Conservation (phyloP, 2,113 vertebrate genomes). For the Cavia porcellus region DNA sequence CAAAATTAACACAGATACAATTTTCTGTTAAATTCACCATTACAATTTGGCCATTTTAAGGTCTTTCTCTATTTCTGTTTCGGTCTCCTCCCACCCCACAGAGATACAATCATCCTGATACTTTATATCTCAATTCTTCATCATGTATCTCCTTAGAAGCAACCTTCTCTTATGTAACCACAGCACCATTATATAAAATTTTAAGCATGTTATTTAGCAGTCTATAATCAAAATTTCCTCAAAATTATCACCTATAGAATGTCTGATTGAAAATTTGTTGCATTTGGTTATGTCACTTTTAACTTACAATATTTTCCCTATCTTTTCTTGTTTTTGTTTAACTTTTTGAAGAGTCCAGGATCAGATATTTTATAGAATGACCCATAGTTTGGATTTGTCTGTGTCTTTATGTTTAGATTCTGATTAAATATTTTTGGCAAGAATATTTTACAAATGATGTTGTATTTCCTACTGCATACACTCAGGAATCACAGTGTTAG, state of each 20-base stretch:
- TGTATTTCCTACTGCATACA: not conserved
- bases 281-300: not conserved
- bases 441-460: not conserved
- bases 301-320: conserved; percentile 38
- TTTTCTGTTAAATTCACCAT: conserved; percentile 10
- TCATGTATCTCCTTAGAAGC: not conserved
- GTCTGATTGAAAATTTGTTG: not conserved
- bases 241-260: not conserved
- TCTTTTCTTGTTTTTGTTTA: not conserved
- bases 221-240: not conserved
- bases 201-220: not conserved
- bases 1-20: not conserved
- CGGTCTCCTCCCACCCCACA: not conserved
- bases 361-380: not conserved
- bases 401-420: not conserved
- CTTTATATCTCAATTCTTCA: not conserved
- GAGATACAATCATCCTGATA: not conserved
- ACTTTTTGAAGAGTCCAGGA: not conserved
- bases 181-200: not conserved
- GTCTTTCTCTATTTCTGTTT: not conserved
- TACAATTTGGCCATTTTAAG: not conserved
- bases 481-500: not conserved
- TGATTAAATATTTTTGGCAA: conserved; percentile 34
- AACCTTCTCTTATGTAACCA: not conserved
- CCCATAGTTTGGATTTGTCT: conserved; percentile 20